Conservation (phyloP, 1,140 invertebrate species). For the Musca domestica region DNA sequence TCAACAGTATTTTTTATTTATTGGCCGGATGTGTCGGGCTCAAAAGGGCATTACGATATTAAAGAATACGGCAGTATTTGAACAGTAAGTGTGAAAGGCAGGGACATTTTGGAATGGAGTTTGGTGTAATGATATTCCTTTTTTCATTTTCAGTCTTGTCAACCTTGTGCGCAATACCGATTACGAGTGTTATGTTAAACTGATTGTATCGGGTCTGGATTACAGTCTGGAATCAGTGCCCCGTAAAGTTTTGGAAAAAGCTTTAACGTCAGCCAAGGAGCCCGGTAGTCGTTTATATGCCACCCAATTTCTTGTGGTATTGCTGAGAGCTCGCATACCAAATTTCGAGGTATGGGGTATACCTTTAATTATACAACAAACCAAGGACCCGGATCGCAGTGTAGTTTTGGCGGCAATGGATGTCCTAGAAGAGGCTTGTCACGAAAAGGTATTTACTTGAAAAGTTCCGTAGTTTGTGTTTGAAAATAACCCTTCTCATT, state of each 20-base stretch:
- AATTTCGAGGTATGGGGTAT: conserved; percentile 80
- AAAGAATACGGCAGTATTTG: conserved; percentile 74
- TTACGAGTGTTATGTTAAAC: conserved; percentile 89
- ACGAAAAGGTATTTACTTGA: conserved; percentile 64
- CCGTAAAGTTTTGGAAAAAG: conserved; percentile 71
- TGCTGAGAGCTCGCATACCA: conserved; percentile 71
- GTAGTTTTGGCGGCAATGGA: conserved; percentile 77
- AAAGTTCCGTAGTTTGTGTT: conserved; percentile 2
- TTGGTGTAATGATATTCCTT: conserved; percentile 4
- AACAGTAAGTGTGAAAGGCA: conserved; percentile 60
- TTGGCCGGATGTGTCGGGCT: conserved; percentile 81
- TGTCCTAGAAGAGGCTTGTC: conserved; percentile 89
- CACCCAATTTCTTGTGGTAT: conserved; percentile 83
- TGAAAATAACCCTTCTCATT: too few species aligned
- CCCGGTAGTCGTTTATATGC: conserved; percentile 83
- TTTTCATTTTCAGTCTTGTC: conserved; percentile 64
- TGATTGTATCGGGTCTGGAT: conserved; percentile 86
- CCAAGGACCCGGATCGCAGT: conserved; percentile 74
- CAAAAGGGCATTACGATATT: conserved; percentile 70
- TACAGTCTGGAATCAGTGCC: conserved; percentile 69
- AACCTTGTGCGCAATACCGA: conserved; percentile 77
- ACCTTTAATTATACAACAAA: conserved; percentile 74
- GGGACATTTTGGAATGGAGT: too few species aligned
- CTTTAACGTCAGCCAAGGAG: conserved; percentile 57
- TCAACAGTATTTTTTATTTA: conserved; percentile 91